phyloP scores from a whole-genome alignment of 2,888 invertebrate species.

The Argyra leucocephala region DNA sequence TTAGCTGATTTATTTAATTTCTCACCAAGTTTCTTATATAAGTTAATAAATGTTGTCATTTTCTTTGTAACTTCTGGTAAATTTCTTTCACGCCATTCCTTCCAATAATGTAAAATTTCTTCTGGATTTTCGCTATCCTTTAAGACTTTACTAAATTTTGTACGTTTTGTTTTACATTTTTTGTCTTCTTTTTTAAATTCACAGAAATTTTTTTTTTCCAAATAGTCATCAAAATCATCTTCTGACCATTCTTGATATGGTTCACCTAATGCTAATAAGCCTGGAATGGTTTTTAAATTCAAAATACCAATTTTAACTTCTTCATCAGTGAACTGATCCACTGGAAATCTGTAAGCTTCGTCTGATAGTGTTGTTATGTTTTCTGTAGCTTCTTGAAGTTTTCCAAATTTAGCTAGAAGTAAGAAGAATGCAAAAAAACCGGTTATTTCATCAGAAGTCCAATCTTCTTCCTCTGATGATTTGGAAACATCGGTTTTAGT shows the following conservation, averaged over 20 bases:
- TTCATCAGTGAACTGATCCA: slow-evolving; percentile 9
- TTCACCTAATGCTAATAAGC: background rate
- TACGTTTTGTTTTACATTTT: background rate
- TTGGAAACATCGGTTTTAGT: background rate
- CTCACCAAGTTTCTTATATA: background rate
- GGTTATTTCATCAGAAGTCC: background rate
- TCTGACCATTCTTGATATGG: background rate
- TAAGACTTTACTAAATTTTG: slow-evolving; percentile 31
- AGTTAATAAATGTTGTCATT: background rate
- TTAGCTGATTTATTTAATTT: background rate
- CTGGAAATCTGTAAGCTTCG: slow-evolving; percentile 48
- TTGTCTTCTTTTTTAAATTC: background rate
- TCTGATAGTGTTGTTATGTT: slow-evolving; percentile 32
- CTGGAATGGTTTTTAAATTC: background rate
- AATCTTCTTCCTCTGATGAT: background rate
- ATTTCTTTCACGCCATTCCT: slow-evolving; percentile 15
- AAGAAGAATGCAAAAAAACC: background rate
- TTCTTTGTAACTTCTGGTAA: background rate
- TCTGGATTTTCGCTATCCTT: slow-evolving; percentile 22
- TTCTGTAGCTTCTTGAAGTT: background rate
- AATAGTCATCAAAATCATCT: background rate
- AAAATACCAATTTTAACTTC: background rate
- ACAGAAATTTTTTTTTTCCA: slow-evolving; percentile 23
- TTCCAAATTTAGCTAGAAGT: background rate
- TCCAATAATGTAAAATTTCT: slow-evolving; percentile 17